Base-by-base conservation (phyloP, 1,140 invertebrate species). In the Drosophila persimilis region DNA sequence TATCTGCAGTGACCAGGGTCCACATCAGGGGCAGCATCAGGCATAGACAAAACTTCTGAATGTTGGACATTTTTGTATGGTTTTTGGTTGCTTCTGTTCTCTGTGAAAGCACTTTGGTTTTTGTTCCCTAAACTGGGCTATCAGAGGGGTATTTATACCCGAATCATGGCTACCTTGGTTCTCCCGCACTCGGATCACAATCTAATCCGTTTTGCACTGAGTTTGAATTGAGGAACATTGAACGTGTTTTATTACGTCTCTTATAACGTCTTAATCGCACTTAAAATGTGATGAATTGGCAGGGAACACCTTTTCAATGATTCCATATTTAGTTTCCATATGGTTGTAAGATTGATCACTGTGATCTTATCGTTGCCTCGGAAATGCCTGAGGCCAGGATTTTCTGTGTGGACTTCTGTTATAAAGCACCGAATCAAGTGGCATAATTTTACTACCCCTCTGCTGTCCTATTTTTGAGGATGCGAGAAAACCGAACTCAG, bases 151-250 rank as follows among this genome's bases (percentile, higher is more conserved):
- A 52, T 62, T 66, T 69, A 73, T 69, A 65, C 59, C 35, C 3
- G 0, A 39, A 2, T 31, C 8, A 31, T 31, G 31, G 8, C 31
- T 31, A 3, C 6, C 5, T 24, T 9, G 13, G 76, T 84, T 45
- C 63, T 5, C 3, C 1, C 66, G 81, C 51, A 86, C 80, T 77
- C 13, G 64, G 4, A 5, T 1, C 2, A 13, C 48, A 77, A 85
- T 85, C 80, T 85, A 71, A 85, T 85, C 80, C 29, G 0, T 17
- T 20, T 8, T 57, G 61, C 22, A 24, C 31, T 69, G 48, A 24
- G 63, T 43, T 67, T 48, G 51, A 39, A 31, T 69, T 35, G n/a
- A 31, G n/a, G 29, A 29, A 35, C 20, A 39, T 39, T 39, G 35
- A 39, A 39, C 35, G 13, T 3, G 3, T 4, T 69, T 56, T 17